phyloP scores from a whole-genome alignment of 1,140 invertebrate species.

The Drosophila pallidifrons region DNA sequence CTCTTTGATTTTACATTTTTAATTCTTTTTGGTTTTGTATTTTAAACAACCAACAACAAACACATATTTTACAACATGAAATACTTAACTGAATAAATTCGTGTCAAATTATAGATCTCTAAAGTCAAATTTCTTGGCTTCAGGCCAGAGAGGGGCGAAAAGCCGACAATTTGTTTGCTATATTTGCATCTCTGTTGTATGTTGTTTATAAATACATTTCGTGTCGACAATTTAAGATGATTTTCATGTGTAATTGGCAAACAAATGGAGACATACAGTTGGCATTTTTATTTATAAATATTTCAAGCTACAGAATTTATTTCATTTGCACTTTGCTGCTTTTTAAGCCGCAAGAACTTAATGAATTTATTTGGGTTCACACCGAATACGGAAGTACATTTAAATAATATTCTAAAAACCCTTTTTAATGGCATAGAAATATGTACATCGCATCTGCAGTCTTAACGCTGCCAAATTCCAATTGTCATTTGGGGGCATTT shows the following conservation, averaged over 20 bases:
- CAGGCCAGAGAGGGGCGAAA: constrained; percentile 16
- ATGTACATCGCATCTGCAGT: constrained; percentile 36
- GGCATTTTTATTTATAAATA: constrained; percentile 25
- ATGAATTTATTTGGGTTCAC: constrained; percentile 6
- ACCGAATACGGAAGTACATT: too few relatives aligned
- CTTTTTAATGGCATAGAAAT: neutral
- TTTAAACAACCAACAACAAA: constrained; percentile 1
- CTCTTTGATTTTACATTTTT: neutral
- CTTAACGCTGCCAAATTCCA: constrained; percentile 57
- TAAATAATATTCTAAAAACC: too few relatives aligned
- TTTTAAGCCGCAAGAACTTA: neutral
- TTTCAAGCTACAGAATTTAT: neutral
- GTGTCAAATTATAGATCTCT: constrained; percentile 78
- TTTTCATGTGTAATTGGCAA: constrained; percentile 38
- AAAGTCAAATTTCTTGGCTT: constrained; percentile 70
- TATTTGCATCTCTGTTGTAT: constrained; percentile 1
- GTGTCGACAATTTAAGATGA: constrained; percentile 22
- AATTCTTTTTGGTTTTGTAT: neutral
- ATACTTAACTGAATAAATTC: constrained; percentile 61
- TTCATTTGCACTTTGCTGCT: too few relatives aligned
- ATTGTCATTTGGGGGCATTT: constrained; percentile 64
- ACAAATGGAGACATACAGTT: constrained; percentile 28
- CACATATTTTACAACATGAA: constrained; percentile 11
- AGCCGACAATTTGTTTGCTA: constrained; percentile 24
- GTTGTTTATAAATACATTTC: constrained; percentile 33